These are phyloP conservation scores for Mirounga angustirostris DNA, from an alignment of 2,113 vertebrate genomes.

Conservation along the genomic window DNA sequence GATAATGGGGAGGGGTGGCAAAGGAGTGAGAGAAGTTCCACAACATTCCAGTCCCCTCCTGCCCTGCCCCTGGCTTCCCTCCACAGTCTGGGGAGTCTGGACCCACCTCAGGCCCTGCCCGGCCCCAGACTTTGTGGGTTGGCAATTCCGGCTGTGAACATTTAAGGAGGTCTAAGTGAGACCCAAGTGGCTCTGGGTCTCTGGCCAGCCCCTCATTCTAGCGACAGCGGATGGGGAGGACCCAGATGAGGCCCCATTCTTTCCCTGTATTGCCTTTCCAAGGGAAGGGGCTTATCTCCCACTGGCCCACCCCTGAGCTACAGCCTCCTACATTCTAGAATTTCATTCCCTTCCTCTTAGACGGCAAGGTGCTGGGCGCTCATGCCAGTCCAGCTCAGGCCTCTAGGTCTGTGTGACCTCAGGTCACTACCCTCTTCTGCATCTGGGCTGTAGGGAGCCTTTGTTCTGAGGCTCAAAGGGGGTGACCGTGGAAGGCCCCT, in stretches of 20 bases:
- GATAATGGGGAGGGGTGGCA: fast-evolving
- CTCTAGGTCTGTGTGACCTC: not conserved
- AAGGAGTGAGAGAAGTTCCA: not conserved
- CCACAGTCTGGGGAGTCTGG: not conserved
- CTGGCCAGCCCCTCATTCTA: not conserved
- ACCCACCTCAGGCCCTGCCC: not conserved
- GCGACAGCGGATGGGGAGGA: not conserved
- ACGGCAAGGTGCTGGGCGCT: fast-evolving
- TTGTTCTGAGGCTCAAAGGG: not conserved
- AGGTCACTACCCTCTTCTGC: not conserved
- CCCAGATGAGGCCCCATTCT: not conserved
- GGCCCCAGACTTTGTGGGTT: not conserved
- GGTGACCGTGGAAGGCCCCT: not conserved
- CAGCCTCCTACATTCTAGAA: not conserved
- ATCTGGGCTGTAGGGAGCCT: not conserved
- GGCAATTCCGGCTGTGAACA: not conserved
- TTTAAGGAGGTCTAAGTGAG: not conserved
- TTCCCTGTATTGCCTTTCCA: not conserved
- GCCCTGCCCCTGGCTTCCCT: not conserved
- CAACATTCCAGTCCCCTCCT: not conserved
- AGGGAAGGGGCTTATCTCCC: not conserved
- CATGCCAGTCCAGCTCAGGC: not conserved
- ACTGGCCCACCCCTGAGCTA: not conserved
- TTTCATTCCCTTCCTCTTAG: not conserved
- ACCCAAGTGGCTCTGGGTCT: not conserved